Percentiles rank a stretch among this genome's conserved stretches.
phyloP scores from a whole-genome alignment of 1,140 invertebrate species.

The Penaeus indicus region DNA sequence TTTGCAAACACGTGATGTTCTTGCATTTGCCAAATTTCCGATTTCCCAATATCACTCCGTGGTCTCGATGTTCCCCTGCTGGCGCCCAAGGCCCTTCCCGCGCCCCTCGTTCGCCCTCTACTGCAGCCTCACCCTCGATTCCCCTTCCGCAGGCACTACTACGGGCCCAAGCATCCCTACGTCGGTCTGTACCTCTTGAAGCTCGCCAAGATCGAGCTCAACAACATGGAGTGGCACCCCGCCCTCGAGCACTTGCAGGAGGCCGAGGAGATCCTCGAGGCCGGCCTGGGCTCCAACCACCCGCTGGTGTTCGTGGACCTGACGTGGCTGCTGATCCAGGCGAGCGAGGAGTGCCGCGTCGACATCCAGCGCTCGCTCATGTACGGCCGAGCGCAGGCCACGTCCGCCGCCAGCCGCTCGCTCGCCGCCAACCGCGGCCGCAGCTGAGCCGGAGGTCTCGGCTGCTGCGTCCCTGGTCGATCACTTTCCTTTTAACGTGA shows the following conservation, averaged over 20 bases:
- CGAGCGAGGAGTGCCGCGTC: conserved; percentile 49
- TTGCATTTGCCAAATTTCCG: too few species aligned
- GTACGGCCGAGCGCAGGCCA: not conserved
- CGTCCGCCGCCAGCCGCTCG: not conserved
- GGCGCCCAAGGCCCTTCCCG: too few species aligned
- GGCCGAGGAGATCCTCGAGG: conserved; percentile 54
- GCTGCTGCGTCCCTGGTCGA: not conserved
- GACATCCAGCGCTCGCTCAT: conserved; percentile 51
- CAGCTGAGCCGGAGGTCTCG: conserved; percentile 21
- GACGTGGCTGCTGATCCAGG: conserved; percentile 44
- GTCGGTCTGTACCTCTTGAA: conserved; percentile 55
- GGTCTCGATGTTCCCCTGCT: too few species aligned
- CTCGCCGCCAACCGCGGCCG: conserved; percentile 23
- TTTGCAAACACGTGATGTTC: too few species aligned
- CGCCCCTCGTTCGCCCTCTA: too few species aligned
- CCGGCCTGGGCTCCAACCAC: conserved; percentile 52
- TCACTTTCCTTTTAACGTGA: too few species aligned
- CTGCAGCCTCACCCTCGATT: too few species aligned
- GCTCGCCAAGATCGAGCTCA: conserved; percentile 46
- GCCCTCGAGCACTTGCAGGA: conserved; percentile 42
- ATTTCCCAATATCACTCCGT: too few species aligned
- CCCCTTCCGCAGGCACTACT: conserved; percentile 40
- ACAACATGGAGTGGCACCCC: conserved; percentile 39
- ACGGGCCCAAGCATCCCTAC: conserved; percentile 50
- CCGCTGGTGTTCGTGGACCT: conserved; percentile 42